These are phyloP conservation scores for Lethrus apterus DNA, from an alignment of 1,140 invertebrate species.

Conservation along the genomic window DNA sequence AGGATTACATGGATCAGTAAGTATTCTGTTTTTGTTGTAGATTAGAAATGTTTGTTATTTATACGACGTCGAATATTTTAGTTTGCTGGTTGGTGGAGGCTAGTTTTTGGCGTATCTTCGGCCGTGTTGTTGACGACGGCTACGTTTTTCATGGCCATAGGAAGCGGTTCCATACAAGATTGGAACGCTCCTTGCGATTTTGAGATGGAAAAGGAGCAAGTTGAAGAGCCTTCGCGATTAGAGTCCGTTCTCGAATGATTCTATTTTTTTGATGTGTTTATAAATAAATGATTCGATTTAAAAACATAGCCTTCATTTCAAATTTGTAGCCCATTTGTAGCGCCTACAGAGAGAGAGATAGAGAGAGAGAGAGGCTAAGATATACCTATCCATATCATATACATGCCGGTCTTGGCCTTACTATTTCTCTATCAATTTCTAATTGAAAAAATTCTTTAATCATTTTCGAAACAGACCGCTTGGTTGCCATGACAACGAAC, in stretches of 20 bases:
- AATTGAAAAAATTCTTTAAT: no score
- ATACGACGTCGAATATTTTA: slow-evolving; percentile 21
- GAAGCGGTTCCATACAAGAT: slow-evolving; percentile 50
- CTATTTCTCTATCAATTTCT: no score
- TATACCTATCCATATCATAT: no score
- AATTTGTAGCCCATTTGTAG: no score
- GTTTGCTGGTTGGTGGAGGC: slow-evolving; percentile 52
- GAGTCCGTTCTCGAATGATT: slow-evolving; percentile 38
- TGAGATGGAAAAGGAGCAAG: slow-evolving; percentile 28
- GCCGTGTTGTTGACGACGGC: slow-evolving; percentile 47
- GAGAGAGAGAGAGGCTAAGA: no score
- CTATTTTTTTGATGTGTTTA: no score
- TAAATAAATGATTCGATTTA: no score
- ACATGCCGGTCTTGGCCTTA: no score
- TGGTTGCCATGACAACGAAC: no score
- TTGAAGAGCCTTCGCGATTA: slow-evolving; percentile 36
- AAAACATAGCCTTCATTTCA: no score
- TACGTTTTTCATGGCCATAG: slow-evolving; percentile 48
- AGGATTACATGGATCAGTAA: slow-evolving; percentile 51
- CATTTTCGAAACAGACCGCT: no score
- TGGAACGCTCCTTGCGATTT: slow-evolving; percentile 43
- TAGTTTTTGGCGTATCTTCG: slow-evolving; percentile 51
- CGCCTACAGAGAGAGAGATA: no score
- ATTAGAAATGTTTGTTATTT: neutral
- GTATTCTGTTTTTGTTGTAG: slow-evolving; percentile 22